Percentiles rank a stretch among this genome's conserved stretches.
Conservation (phyloP, 2,888 invertebrate species). For the Nymphalis polychloros region DNA sequence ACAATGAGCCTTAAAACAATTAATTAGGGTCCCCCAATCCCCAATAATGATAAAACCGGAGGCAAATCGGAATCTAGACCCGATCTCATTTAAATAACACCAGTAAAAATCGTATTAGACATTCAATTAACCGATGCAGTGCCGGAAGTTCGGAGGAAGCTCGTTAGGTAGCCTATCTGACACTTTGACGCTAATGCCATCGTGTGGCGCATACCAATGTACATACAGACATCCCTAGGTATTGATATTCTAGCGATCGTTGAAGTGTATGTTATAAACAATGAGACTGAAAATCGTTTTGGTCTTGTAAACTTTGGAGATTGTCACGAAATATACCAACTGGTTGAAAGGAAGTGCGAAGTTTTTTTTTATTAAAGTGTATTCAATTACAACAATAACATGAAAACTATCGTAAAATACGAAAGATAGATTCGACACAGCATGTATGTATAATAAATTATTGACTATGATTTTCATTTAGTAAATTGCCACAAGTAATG, state of each 20-base stretch:
- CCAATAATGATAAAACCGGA: slow-evolving; percentile 27
- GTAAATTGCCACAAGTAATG: no score
- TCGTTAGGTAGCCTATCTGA: slow-evolving; percentile 38
- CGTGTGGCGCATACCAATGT: slow-evolving; percentile 35
- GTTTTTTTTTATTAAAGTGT: neutral
- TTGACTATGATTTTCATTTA: no score
- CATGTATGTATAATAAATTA: no score
- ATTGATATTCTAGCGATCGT: slow-evolving; percentile 32
- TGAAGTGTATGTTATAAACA: slow-evolving; percentile 18
- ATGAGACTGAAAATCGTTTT: neutral
- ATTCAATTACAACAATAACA: no score
- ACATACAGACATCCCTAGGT: slow-evolving; percentile 14
- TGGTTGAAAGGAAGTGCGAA: neutral
- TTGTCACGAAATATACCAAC: neutral
- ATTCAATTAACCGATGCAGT: slow-evolving; percentile 49
- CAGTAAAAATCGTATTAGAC: slow-evolving; percentile 56
- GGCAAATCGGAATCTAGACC: slow-evolving; percentile 34
- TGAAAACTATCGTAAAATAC: no score
- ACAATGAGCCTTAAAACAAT: slow-evolving; percentile 27
- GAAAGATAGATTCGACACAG: no score
- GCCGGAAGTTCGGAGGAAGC: slow-evolving; percentile 41
- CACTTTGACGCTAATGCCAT: slow-evolving; percentile 35
- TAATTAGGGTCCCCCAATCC: slow-evolving; percentile 27
- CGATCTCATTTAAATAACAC: slow-evolving; percentile 56
- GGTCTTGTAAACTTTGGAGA: neutral